Base-by-base conservation (phyloP, 2,888 invertebrate genomes). In the Drosophila cracens region DNA sequence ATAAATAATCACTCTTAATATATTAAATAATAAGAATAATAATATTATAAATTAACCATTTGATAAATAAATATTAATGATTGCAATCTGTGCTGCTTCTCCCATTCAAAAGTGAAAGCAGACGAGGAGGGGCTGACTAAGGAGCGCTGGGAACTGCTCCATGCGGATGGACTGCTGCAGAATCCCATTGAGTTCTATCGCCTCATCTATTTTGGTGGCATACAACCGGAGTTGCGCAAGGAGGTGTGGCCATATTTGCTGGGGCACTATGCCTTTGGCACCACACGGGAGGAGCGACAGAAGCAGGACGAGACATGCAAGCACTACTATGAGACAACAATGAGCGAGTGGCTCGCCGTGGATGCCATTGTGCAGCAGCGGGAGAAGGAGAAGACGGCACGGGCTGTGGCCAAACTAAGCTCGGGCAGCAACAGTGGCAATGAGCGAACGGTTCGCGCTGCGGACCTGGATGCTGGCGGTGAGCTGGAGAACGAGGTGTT, bases 281-380 rank as follows among this genome's bases (percentile, higher is more conserved):
- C 96, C 87, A 95, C 96, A 21, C 83, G 93, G 1, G 95, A 95
- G 72, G 96, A 96, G 79, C 94, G 97, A 16, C 91, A 92, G 8
- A 95, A 95, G 76, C 94, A 96, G 73, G 96, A 96, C 82, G 94
- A 94, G 70, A 94, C 95, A 49, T 96, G 96, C 49, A 95, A 95
- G 70, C 96, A 96, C 51, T 95, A 95, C 70, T 98, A 98, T 87
- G 98, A 98, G 93, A 96, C 96, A 8, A 97, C 97, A 1, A 97
- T 98, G 97, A 97, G 98, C 0, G 98, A 98, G 92, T 99, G 99
- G 99, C 93, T 98, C 70, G 98, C 98, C 0, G 97, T 98, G 0
- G 99, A 99, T 91, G 98, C 98, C 0, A 98, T 98, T 74, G 97
- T 98, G 0, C 93, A 95, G 57, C 97, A 97, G 90, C 93, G 95